Base-by-base conservation (phyloP, 1,140 invertebrate species). In the Ceratosolen solmsi region DNA sequence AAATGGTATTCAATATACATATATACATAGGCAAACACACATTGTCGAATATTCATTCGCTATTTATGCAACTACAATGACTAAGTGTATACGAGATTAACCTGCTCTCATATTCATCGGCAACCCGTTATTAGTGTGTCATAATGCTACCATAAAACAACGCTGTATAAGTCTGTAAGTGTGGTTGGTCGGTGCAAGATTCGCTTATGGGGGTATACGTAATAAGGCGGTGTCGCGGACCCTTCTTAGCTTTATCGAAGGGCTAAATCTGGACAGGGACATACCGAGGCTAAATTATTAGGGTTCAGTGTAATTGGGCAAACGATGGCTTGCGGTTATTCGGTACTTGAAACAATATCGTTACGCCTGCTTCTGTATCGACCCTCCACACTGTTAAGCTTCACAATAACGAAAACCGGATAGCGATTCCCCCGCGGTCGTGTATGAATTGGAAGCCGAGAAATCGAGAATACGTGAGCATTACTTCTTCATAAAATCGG, bases 131-230 rank as follows among this genome's bases (percentile, higher is more conserved):
- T 89, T 89, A 88, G 85, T 82, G 84, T 85, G 82, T 82, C 79
- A 87, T 88, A 88, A 88, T 84, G 85, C 87, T 87, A 83, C 84
- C 86, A 86, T 88, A 87, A 87, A 88, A 88, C 85, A 87, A 86
- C 84, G 85, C 86, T 85, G 72, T 36, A 54, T 54, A 82, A 82
- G 33, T 74, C 72, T 80, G 33, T 63, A 83, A 56, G 63, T 74
- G 51, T 22, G 80, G 70, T 71, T 38, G 38, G n/a, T n/a, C 38
- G 27, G 20, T 4, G 27, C 65, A 51, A 71, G 77, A 71, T 79
- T 56, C 63, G 54, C 70, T 30, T 63, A 68, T 41, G 65, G 49
- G 65, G 33, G 33, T 58, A n/a, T 54, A 30, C 27, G 49, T 73
- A 73, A 72, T 46, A 58, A 78, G 60, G 73, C 36, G 58, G 33